Evolutionary conservation across 2,888 invertebrate genomes (phyloP), one percentile per base, ranked within the genome.

Genomic region (Netelia virgata): DNA sequence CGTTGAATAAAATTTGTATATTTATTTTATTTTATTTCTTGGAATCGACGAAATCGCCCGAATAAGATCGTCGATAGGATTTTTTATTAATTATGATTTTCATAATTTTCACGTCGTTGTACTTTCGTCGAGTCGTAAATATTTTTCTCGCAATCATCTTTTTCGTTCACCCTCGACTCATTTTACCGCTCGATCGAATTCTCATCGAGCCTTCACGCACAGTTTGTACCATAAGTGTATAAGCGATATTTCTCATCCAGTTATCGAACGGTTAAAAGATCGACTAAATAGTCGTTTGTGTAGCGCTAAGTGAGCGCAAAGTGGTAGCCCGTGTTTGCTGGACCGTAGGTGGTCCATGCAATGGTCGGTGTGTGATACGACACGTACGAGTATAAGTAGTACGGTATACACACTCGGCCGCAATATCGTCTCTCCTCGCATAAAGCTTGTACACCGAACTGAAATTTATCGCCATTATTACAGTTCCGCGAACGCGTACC

Each of bases 241-340:
- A 69, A 50, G 11, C 50, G 57, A 84, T 82, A 84, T 79, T 78
- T 80, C 77, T 85, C 85, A 81, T 20, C 87, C 84, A 84, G 84
- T 86, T 86, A 87, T 85, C 85, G 68, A 76, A 74, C 69, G 76
- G 85, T 87, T 85, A 83, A 86, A 81, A 85, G 84, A 86, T 75
- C 82, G 83, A 85, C 88, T 87, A 88, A 90, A 91, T 90, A 89
- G 89, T 90, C 90, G 90, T 90, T 90, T 88, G 88, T 88, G 90
- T 89, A 87, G 86, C 87, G 89, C 89, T 92, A 91, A 93, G 93
- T 91, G 92, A 90, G 91, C 92, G 91, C 91, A 92, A 92, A 93
- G 93, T 93, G 92, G 91, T 88, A 90, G 92, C 88, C 88, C 91
- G 89, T 92, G 93, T 93, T 86, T 68, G 82, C 78, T 77, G 69